Evolutionary conservation across 2,797 vertebrate genomes (phyloP).

Genomic region (Sparidentex hasta): DNA sequence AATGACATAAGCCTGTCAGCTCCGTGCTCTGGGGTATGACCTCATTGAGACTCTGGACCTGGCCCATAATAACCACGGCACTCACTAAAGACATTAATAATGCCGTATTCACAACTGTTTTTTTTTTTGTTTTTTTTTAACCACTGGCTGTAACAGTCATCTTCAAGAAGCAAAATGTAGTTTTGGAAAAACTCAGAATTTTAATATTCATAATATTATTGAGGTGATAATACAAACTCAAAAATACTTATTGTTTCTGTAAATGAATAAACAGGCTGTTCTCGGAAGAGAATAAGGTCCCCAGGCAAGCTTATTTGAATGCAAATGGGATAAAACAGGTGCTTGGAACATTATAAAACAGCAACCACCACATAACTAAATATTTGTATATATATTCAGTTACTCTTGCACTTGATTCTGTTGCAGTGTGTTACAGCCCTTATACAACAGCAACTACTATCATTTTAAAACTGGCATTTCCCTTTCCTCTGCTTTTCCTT

Average conservation of each 20-base stretch:
- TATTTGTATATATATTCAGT: too few relatives aligned
- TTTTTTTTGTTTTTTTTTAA: too few relatives aligned
- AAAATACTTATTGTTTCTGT: too few relatives aligned
- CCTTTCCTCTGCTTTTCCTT: background rate
- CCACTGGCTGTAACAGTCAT: background rate
- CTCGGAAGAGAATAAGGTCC: too few relatives aligned
- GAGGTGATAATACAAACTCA: too few relatives aligned
- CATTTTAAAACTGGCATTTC: slow-evolving; percentile 6
- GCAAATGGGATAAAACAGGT: background rate
- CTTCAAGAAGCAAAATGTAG: too few relatives aligned
- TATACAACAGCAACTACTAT: background rate
- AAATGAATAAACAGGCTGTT: too few relatives aligned
- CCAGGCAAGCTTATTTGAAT: background rate
- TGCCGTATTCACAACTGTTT: background rate
- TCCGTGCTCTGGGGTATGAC: slow-evolving; percentile 6
- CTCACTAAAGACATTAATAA: background rate
- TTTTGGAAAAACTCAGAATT: too few relatives aligned
- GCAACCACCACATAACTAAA: too few relatives aligned
- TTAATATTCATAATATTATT: too few relatives aligned
- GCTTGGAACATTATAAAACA: background rate
- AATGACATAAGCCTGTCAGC: background rate
- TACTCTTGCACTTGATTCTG: background rate
- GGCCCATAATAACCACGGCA: background rate
- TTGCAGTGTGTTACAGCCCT: background rate
- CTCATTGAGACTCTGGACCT: slow-evolving; percentile 28